These are phyloP conservation scores for Suillia variegata DNA, from an alignment of 2,888 invertebrate genomes.

Conservation along the genomic window DNA sequence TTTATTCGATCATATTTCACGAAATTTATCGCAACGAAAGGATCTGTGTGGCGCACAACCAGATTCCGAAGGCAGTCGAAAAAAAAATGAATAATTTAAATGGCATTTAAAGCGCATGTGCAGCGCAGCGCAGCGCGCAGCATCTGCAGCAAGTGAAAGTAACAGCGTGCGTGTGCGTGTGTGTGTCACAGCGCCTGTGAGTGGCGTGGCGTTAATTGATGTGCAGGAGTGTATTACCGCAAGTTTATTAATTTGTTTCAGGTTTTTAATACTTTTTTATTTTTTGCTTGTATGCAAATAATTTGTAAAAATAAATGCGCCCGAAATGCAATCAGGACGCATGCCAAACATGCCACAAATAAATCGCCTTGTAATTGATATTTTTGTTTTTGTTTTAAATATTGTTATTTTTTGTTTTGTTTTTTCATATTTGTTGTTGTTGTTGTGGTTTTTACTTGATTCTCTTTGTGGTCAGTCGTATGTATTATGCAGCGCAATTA, in stretches of 20 bases:
- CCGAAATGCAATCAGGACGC: too few relatives aligned
- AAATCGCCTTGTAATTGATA: background rate
- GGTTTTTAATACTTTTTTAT: too few relatives aligned
- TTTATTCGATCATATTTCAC: background rate
- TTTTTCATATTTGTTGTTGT: background rate
- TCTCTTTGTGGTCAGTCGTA: too few relatives aligned
- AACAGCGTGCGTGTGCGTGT: too few relatives aligned
- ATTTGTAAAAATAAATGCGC: too few relatives aligned
- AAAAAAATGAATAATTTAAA: background rate
- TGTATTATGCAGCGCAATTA: too few relatives aligned
- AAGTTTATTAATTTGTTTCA: background rate
- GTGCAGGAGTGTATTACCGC: too few relatives aligned
- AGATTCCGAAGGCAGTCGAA: too few relatives aligned
- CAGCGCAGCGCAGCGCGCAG: background rate
- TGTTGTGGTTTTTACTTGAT: background rate
- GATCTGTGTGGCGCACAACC: background rate
- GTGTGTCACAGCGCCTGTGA: too few relatives aligned
- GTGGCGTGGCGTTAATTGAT: too few relatives aligned
- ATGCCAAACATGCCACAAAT: background rate
- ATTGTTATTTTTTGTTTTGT: background rate
- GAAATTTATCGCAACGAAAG: slow-evolving; percentile 1
- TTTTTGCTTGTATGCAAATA: too few relatives aligned
- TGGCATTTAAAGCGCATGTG: background rate
- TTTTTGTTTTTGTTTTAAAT: background rate
- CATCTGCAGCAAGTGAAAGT: background rate